These are phyloP conservation scores for Actinopyga echinites DNA, from an alignment of 53 echinoderm and acorn worm species.

Conservation along the genomic window DNA sequence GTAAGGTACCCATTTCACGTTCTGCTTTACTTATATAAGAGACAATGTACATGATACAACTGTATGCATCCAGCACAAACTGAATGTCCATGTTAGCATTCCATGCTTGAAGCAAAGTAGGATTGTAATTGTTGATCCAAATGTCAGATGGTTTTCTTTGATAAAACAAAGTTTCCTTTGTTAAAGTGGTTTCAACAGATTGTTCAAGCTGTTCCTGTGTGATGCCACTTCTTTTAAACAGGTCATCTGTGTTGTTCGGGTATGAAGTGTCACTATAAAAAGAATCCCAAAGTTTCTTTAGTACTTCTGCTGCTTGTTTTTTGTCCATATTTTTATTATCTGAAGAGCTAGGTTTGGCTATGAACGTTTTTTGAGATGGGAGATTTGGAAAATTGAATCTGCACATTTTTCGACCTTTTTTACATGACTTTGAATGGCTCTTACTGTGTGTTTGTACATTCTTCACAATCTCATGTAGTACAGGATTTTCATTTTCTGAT, in stretches of 20 bases:
- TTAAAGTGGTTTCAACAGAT: not conserved
- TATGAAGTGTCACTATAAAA: not conserved
- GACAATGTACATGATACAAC: too few species aligned
- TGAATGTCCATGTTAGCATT: too few species aligned
- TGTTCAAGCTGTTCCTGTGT: not conserved
- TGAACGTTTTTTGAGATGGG: conserved; percentile 64
- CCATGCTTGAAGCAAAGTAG: not conserved
- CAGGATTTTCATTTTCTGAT: not conserved
- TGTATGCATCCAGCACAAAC: conserved; percentile 49
- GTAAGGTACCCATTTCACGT: too few species aligned
- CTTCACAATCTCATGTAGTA: conserved; percentile 5
- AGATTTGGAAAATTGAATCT: conserved; percentile 79
- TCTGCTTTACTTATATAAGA: too few species aligned
- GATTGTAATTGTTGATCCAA: too few species aligned
- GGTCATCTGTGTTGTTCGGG: not conserved
- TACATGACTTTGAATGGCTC: conserved; percentile 65
- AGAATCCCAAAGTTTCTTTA: not conserved
- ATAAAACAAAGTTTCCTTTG: not conserved
- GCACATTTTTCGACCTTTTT: conserved; percentile 63
- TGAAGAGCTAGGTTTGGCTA: not conserved
- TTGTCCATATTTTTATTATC: not conserved
- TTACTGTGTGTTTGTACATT: conserved; percentile 62
- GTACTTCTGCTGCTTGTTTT: not conserved
- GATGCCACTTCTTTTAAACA: not conserved
- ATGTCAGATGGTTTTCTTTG: conserved; percentile 6